phyloP scores from a whole-genome alignment of 2,797 vertebrate genomes.

The Mus minutoides region DNA sequence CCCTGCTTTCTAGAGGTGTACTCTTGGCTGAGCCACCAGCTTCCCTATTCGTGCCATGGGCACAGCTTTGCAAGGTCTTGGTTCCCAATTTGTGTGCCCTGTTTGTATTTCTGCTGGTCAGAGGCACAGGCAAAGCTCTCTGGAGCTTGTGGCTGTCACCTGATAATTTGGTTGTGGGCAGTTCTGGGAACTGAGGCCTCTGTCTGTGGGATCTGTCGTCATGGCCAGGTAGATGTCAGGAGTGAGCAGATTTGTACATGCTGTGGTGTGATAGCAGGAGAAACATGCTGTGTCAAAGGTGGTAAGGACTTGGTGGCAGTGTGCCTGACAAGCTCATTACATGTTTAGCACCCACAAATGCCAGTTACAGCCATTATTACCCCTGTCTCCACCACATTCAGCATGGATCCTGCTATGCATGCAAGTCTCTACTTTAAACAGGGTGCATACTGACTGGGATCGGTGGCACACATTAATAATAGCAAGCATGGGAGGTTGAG shows the following conservation, averaged over 20 bases:
- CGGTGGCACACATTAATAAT: neutral
- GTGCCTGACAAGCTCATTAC: accelerated
- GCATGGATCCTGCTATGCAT: neutral
- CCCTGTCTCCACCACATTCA: no score
- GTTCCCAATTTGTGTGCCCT: neutral
- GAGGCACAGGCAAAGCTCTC: neutral
- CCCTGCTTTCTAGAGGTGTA: neutral
- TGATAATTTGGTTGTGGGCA: neutral
- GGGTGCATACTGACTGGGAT: neutral
- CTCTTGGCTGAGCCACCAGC: neutral
- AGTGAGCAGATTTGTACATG: neutral
- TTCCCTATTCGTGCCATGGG: neutral
- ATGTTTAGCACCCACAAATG: neutral
- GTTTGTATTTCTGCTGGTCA: neutral
- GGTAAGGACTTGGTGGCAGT: accelerated
- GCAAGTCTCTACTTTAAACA: neutral
- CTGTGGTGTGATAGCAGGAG: neutral
- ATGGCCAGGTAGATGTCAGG: neutral
- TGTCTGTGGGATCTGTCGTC: no score
- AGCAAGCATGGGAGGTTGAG: neutral
- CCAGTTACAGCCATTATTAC: accelerated
- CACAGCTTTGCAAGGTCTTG: neutral
- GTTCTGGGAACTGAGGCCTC: neutral
- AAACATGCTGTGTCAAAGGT: accelerated
- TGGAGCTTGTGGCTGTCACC: neutral